Base-by-base conservation (phyloP, 2,797 vertebrate species). In the Megalops cyprinoides region DNA sequence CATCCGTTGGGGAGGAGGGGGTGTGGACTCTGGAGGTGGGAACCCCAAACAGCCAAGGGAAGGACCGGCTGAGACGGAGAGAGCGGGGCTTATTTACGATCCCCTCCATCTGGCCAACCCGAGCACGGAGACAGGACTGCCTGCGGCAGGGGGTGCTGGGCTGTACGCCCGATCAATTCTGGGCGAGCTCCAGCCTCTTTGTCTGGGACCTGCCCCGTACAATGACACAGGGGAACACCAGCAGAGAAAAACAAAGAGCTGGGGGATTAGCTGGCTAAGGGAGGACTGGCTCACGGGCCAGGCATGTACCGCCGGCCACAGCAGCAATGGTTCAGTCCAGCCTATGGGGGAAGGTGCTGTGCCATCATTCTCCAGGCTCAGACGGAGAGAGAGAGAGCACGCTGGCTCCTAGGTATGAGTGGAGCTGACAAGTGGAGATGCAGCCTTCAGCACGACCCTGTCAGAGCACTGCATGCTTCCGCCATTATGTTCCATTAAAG, bases 61-160 rank as follows among this genome's bases (percentile, higher is more conserved):
- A 34, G 56, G 25, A 77, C 23, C 49, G 2, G 74, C 49, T 60
- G 18, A 58, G 58, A 56, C n/a, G n/a, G 60, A 48, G 18, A 77
- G 80, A 44, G 14, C 39, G 73, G 42, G 28, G 56, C 73, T 46
- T 81, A 81, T 81, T 67, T 69, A 81, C 65, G 74, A 65, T 49
- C 80, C 58, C 60, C 51, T 77, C 62, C 69, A 71, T 69, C 62
- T n/a, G 28, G 37, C 23, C 60, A 44, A 55, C 65, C 48, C 60
- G n/a, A 2, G n/a, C n/a, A n/a, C 48, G 58, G 23, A 73, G 28
- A 71, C 46, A 78, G 31, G 53, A 9, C 65, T 67, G 76, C 65
- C 67, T 44, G 44, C 65, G 12, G 12, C 15, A 14, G 65, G 65
- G 31, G 65, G 65, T 15, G 12, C 31, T 69, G 65, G 31, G 31